Base-by-base conservation (phyloP, 2,888 invertebrate genomes). In the Philhelius pedissequus region DNA sequence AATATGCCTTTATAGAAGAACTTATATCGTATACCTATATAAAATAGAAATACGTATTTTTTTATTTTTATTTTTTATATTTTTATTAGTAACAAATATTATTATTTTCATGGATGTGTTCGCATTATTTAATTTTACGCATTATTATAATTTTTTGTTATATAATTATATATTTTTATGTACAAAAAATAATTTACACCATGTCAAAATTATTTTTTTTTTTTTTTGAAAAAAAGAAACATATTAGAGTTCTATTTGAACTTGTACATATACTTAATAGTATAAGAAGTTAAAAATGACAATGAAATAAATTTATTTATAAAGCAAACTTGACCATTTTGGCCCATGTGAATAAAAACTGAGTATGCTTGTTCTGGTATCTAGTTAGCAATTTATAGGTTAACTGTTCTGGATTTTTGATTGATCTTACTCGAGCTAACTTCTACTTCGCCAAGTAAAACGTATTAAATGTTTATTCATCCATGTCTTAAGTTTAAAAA, bases 241-340 rank as follows among this genome's bases (percentile, higher is more conserved):
- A 76, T 58, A 71, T 66, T 52, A 79, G 43, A 75, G 75, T 71
- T 84, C 80, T 60, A 54, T 68, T 52, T n/a, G 80, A 71, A 80
- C 76, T 87, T 88, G 87, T 89, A 90, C 89, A 90, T 89, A 90
- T 90, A 90, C 90, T 90, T 90, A 90, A 90, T 90, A 90, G 90
- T 87, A 89, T 91, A 90, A 90, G 90, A 22, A 54, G 35, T 71
- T 89, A 88, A 88, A 86, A 87, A 68, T 80, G 75, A 60, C 78
- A 80, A 68, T 69, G 79, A 86, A 82, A 87, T 22, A 43, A 30
- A 62, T 43, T 27, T 84, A 88, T 87, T 71, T 66, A 86, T 66
- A 38, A 68, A 73, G 22, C 52, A 54, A 76, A 32, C 15, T 50
- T 32, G 2, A 40, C 50, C 13, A 20, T 22, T 40, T 22, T 60